A percentile compares a stretch with the other conserved stretches of the same genome.
Conservation (phyloP, 2,113 vertebrate species). For the Noctilio leporinus region DNA sequence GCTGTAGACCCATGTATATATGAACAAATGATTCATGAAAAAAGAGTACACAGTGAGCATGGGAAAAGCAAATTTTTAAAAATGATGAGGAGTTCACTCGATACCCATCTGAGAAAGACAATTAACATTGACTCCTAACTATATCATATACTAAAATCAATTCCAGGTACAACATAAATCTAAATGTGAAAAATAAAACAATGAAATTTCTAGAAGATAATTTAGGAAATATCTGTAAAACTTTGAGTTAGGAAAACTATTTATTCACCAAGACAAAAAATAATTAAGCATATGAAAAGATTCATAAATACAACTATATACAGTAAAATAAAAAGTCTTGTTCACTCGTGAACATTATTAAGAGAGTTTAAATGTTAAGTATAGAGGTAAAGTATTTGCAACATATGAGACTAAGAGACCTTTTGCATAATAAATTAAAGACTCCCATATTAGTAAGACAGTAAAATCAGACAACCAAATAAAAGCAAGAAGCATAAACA, state of each 20-base stretch:
- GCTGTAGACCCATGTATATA: background rate
- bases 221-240: background rate
- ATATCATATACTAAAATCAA: background rate
- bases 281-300: background rate
- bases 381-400: background rate
- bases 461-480: background rate
- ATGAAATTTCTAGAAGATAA: background rate
- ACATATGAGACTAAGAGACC: background rate
- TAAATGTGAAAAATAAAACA: background rate
- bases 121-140: background rate
- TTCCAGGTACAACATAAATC: background rate
- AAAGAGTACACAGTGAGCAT: background rate
- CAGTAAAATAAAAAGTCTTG: background rate
- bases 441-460: background rate
- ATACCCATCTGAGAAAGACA: background rate
- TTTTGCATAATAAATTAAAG: background rate
- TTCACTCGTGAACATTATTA: background rate
- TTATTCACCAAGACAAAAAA: background rate
- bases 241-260: background rate
- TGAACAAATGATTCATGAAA: background rate
- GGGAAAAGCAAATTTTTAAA: background rate
- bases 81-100: background rate
- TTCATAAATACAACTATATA: background rate
- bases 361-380: background rate
- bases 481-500: background rate